Percentiles rank a stretch among this genome's conserved stretches.
Evolutionary conservation across 2,888 invertebrate species (phyloP).

Genomic region (Tetragonisca angustula): DNA sequence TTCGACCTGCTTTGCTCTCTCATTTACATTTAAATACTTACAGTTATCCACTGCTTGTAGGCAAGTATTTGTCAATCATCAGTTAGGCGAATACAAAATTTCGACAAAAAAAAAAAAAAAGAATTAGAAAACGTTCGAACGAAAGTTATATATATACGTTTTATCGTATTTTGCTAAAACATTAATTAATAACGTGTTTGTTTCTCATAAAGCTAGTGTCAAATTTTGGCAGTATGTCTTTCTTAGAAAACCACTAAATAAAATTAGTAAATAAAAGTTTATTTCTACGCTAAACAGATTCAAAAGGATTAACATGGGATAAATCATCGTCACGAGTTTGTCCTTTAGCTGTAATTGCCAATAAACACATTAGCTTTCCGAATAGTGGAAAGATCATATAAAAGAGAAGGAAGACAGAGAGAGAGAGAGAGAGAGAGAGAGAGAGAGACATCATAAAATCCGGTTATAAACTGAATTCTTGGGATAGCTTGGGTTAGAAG

Average conservation of each 20-base stretch:
- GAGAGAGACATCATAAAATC: conserved; percentile 52
- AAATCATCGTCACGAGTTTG: neutral
- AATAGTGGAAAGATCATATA: neutral
- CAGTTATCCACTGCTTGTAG: neutral
- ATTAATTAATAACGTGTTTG: neutral
- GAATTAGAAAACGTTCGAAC: no score
- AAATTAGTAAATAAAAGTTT: neutral
- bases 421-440: neutral
- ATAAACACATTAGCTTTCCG: neutral
- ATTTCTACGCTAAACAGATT: neutral
- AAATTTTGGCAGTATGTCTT: neutral
- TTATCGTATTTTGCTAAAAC: no score
- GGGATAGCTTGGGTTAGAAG: conserved; percentile 39
- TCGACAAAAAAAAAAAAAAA: neutral
- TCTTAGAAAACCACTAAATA: neutral
- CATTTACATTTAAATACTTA: conserved; percentile 7
- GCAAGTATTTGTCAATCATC: neutral
- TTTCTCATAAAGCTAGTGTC: neutral
- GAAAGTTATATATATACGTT: no score
- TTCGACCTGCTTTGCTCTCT: conserved; percentile 14
- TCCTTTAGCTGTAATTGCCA: neutral
- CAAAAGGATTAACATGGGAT: neutral
- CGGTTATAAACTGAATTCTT: conserved; percentile 64
- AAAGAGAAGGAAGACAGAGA: neutral
- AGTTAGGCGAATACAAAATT: neutral